These are phyloP conservation scores for Lithosia quadra DNA, from an alignment of 2,888 invertebrate species.

Conservation along the genomic window DNA sequence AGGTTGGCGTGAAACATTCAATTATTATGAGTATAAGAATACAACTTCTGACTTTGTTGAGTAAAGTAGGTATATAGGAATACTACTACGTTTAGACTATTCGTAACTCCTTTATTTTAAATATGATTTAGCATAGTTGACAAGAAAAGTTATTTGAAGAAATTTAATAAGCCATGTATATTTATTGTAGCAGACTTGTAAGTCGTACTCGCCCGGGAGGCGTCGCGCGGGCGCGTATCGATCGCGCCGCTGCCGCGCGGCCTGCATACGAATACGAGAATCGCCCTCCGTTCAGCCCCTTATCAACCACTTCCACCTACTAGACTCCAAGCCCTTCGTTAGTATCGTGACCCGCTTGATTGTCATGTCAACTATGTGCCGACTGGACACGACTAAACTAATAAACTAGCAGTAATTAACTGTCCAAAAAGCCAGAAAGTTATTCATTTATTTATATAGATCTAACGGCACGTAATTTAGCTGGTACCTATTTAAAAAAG, in stretches of 20 bases:
- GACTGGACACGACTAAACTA: slow-evolving; percentile 26
- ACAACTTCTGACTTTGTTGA: not conserved
- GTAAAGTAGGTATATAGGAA: not conserved
- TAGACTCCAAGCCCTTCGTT: slow-evolving; percentile 74
- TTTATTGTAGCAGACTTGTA: slow-evolving; percentile 73
- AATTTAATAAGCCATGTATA: slow-evolving; percentile 71
- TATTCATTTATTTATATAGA: not conserved
- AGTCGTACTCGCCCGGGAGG: slow-evolving; percentile 70
- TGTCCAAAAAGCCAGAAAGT: slow-evolving; percentile 36
- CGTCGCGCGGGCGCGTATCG: slow-evolving; percentile 86
- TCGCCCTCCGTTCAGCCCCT: slow-evolving; percentile 79
- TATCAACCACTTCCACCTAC: slow-evolving; percentile 77
- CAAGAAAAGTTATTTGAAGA: no score
- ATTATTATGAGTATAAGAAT: no score
- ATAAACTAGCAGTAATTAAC: slow-evolving; percentile 35
- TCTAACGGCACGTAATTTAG: not conserved
- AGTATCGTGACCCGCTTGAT: slow-evolving; percentile 73
- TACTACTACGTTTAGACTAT: not conserved
- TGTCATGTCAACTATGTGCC: slow-evolving; percentile 64
- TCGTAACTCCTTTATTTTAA: not conserved
- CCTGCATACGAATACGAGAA: slow-evolving; percentile 85
- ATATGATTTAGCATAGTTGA: slow-evolving; percentile 28
- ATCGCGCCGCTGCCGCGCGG: slow-evolving; percentile 78
- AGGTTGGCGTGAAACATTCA: not conserved
- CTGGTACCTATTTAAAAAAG: not conserved